Percentiles rank a stretch among this genome's conserved stretches.
Conservation (phyloP, 2,888 invertebrate species). For the Clitarchus hookeri region DNA sequence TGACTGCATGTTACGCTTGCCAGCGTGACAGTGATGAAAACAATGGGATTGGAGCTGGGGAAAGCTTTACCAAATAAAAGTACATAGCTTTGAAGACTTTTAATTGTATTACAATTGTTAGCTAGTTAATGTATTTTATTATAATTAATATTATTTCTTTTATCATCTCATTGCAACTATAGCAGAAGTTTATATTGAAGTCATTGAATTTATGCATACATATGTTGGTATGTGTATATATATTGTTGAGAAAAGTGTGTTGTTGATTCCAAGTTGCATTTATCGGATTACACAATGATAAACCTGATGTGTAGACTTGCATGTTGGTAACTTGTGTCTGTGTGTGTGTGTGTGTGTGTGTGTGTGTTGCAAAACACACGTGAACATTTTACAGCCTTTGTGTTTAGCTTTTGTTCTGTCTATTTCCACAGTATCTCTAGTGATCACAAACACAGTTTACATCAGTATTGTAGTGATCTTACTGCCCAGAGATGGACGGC, state of each 20-base stretch:
- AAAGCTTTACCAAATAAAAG: conserved; percentile 5
- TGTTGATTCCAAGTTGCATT: neutral
- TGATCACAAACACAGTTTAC: neutral
- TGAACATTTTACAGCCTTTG: neutral
- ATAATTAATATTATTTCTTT: conserved; percentile 1
- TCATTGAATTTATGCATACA: neutral
- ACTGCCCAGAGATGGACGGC: too few species aligned
- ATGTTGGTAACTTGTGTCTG: neutral
- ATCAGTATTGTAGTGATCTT: too few species aligned
- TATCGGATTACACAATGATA: neutral
- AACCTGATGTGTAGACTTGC: neutral
- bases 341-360: too few species aligned
- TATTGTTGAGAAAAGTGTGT: neutral
- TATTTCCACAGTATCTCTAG: neutral
- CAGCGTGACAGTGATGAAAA: neutral
- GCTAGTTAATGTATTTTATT: neutral
- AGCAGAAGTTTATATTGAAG: neutral
- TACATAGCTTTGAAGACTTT: neutral
- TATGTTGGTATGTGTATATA: neutral
- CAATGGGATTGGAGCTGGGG: neutral
- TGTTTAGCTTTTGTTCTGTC: neutral
- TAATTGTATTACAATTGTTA: neutral
- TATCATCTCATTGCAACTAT: neutral
- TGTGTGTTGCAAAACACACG: neutral
- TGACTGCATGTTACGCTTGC: neutral